Evolutionary conservation across 2,888 invertebrate genomes (phyloP).

Genomic region (Toxonevra muliebris): DNA sequence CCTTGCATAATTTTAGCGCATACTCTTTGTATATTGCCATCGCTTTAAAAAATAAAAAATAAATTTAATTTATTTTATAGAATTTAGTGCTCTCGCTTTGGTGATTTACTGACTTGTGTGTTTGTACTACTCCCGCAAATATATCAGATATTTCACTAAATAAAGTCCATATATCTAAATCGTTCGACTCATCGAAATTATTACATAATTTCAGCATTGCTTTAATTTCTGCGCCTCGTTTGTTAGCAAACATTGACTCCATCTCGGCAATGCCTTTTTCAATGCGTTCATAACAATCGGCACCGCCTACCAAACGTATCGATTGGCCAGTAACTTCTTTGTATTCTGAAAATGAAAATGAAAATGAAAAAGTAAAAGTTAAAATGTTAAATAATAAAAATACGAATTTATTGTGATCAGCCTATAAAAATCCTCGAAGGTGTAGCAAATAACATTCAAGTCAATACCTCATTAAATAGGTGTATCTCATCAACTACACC

Average conservation of each 20-base stretch:
- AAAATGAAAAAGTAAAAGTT: no score
- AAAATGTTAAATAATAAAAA: no score
- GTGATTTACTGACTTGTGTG: slow-evolving; percentile 50
- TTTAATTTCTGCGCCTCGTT: slow-evolving; percentile 52
- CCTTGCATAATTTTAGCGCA: slow-evolving; percentile 52
- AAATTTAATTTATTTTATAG: neutral
- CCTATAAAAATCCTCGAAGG: no score
- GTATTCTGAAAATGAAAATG: slow-evolving; percentile 51
- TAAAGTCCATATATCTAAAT: slow-evolving; percentile 58
- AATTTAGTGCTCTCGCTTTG: neutral
- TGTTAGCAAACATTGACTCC: slow-evolving; percentile 52
- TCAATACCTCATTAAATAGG: no score
- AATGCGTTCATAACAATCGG: slow-evolving; percentile 57
- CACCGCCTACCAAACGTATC: slow-evolving; percentile 55
- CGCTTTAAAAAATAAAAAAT: slow-evolving; percentile 39
- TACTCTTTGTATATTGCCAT: slow-evolving; percentile 51
- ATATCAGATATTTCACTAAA: slow-evolving; percentile 59
- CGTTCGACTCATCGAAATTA: slow-evolving; percentile 54
- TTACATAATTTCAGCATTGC: slow-evolving; percentile 56
- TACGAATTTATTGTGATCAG: no score
- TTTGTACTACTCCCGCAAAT: slow-evolving; percentile 59
- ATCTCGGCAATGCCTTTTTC: slow-evolving; percentile 55
- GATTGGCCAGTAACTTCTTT: slow-evolving; percentile 61
- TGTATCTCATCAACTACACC: no score
- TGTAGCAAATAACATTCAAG: no score